phyloP scores from a whole-genome alignment of 1,140 invertebrate genomes.

The Trissolcus basalis region DNA sequence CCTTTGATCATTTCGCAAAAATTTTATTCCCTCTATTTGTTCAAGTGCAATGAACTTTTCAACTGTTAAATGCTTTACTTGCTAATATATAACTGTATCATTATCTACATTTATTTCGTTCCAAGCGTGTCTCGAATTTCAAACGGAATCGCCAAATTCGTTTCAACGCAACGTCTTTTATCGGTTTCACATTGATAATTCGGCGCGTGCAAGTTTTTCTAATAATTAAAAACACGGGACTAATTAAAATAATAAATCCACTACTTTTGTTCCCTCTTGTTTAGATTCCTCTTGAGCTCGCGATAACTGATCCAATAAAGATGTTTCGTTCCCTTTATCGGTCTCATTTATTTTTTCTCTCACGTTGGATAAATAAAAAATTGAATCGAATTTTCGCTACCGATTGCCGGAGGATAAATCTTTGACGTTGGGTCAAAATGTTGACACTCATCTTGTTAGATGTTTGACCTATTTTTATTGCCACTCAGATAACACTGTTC shows the following conservation, averaged over 20 bases:
- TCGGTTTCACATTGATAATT: conserved; percentile 5
- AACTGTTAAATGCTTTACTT: conserved; percentile 34
- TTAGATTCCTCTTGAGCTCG: too few relatives aligned
- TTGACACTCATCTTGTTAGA: not conserved
- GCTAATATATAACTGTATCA: conserved; percentile 32
- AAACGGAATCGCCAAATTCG: not conserved
- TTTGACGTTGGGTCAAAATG: too few relatives aligned
- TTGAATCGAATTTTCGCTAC: too few relatives aligned
- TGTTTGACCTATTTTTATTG: conserved; percentile 39
- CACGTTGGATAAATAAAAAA: too few relatives aligned
- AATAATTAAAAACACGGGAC: not conserved
- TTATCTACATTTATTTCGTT: conserved; percentile 23
- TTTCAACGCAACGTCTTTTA: conserved; percentile 13
- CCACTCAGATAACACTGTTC: conserved; percentile 34
- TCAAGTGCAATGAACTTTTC: conserved; percentile 19
- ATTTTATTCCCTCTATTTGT: conserved; percentile 20
- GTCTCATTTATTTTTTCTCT: too few relatives aligned
- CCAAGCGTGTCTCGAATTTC: conserved; percentile 8
- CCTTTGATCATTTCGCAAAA: conserved; percentile 48
- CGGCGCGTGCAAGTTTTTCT: not conserved
- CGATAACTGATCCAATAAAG: too few relatives aligned
- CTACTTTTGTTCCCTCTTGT: too few relatives aligned
- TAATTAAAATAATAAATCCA: not conserved
- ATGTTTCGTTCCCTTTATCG: too few relatives aligned
- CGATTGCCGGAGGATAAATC: too few relatives aligned